phyloP scores from a whole-genome alignment of 30 jellyfish, hydroid and myxozoan species.

The Clytia hemisphaerica region DNA sequence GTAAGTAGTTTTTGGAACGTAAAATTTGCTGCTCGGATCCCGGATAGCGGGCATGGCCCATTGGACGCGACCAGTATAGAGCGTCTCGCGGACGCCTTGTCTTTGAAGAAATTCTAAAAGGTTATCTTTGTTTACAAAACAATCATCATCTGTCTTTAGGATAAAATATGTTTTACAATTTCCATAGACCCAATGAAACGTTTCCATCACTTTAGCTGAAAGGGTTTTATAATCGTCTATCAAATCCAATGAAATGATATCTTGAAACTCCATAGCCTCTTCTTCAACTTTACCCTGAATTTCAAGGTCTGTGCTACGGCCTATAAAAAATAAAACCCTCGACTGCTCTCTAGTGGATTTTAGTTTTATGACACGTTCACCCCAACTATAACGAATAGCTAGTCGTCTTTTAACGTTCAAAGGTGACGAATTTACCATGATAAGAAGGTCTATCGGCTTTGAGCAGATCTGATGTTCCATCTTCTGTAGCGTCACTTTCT shows the following conservation, averaged over 20 bases:
- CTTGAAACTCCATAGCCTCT: constrained; percentile 2
- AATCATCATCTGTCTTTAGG: constrained; percentile 47
- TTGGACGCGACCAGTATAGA: constrained; percentile 47
- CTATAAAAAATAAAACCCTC: neutral
- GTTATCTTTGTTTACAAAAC: constrained; percentile 21
- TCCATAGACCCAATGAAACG: constrained; percentile 18
- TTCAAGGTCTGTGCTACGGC: neutral
- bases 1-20: constrained; percentile 5
- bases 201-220: constrained; percentile 14
- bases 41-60: constrained; percentile 44
- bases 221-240: constrained; percentile 19
- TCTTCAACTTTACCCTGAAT: neutral
- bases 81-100: neutral
- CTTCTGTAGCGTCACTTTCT: too few relatives aligned
- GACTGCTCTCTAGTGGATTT: too few relatives aligned
- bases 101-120: neutral
- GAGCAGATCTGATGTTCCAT: too few relatives aligned
- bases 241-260: constrained; percentile 13
- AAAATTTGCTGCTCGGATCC: constrained; percentile 24
- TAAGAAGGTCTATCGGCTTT: too few relatives aligned
- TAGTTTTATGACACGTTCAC: too few relatives aligned
- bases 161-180: constrained; percentile 24
- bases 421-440: constrained; percentile 24
- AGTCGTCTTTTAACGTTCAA: neutral
- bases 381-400: constrained; percentile 36